Evolutionary conservation across 2,888 invertebrate genomes (phyloP).

Genomic region (Cephus rjabovi): DNA sequence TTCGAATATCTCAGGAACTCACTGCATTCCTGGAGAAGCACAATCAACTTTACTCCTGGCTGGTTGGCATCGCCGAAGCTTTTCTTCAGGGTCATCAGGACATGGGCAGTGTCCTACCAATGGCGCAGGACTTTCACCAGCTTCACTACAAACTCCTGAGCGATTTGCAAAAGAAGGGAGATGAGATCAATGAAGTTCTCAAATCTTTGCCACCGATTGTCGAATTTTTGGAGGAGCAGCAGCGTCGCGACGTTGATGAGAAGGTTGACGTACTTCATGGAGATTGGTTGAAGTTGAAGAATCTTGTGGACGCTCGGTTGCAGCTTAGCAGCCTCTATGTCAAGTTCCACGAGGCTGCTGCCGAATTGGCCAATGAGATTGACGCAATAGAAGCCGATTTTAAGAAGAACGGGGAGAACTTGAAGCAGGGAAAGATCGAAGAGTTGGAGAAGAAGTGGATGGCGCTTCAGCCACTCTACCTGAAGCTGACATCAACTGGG

Average conservation of each 20-base stretch:
- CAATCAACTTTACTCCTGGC: conserved; percentile 79
- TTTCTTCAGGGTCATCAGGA: conserved; percentile 79
- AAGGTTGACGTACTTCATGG: conserved; percentile 75
- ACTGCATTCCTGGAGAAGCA: conserved; percentile 77
- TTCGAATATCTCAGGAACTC: conserved; percentile 77
- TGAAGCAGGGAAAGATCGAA: conserved; percentile 68
- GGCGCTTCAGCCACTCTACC: conserved; percentile 73
- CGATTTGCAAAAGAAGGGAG: conserved; percentile 78
- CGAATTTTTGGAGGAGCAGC: conserved; percentile 75
- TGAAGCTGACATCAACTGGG: conserved; percentile 76
- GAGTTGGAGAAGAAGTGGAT: conserved; percentile 75
- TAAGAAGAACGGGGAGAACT: conserved; percentile 67
- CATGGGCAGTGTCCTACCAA: conserved; percentile 77
- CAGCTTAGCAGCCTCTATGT: conserved; percentile 76
- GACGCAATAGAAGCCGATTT: conserved; percentile 75
- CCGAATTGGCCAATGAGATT: conserved; percentile 75
- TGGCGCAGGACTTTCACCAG: conserved; percentile 79
- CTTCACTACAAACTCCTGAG: conserved; percentile 79
- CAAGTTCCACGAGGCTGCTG: conserved; percentile 78
- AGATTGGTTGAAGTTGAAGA: conserved; percentile 74
- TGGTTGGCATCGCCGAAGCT: conserved; percentile 78
- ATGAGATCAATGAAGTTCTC: conserved; percentile 73
- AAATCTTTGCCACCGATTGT: conserved; percentile 72
- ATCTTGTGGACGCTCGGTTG: conserved; percentile 73
- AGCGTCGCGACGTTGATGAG: conserved; percentile 72